These are phyloP conservation scores for Calameuta idolon DNA, from an alignment of 2,888 invertebrate species.

Conservation along the genomic window DNA sequence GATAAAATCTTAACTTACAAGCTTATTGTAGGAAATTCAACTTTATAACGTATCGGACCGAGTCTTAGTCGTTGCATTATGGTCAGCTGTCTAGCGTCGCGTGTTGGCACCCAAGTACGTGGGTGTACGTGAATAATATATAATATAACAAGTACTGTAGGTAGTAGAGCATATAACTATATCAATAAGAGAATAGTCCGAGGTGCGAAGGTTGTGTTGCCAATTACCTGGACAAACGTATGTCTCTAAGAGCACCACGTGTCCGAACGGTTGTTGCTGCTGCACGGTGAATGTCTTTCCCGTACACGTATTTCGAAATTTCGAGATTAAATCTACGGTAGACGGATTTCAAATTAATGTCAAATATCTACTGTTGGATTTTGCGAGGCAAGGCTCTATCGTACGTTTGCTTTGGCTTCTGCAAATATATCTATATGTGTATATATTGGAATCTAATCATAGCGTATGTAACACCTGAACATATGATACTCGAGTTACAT, in stretches of 20 bases:
- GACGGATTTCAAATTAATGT: constrained; percentile 13
- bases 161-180: not conserved
- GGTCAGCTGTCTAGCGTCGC: not conserved
- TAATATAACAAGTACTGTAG: not conserved
- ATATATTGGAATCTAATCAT: not conserved
- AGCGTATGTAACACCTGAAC: not conserved
- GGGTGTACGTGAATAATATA: not conserved
- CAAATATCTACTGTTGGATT: not conserved
- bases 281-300: constrained; percentile 2
- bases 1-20: constrained; percentile 45
- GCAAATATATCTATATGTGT: not conserved
- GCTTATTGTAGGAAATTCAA: not conserved
- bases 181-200: not conserved
- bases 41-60: not conserved
- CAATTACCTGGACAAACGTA: constrained; percentile 25
- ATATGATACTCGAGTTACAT: not conserved
- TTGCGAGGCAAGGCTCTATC: not conserved
- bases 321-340: constrained; percentile 6
- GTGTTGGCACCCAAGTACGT: not conserved
- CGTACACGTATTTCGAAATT: not conserved
- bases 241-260: not conserved
- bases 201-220: constrained; percentile 33
- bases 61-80: not conserved
- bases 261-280: not conserved
- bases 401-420: not conserved